Base-by-base conservation (phyloP, 1,140 invertebrate genomes). In the Polypedilum vanderplanki region DNA sequence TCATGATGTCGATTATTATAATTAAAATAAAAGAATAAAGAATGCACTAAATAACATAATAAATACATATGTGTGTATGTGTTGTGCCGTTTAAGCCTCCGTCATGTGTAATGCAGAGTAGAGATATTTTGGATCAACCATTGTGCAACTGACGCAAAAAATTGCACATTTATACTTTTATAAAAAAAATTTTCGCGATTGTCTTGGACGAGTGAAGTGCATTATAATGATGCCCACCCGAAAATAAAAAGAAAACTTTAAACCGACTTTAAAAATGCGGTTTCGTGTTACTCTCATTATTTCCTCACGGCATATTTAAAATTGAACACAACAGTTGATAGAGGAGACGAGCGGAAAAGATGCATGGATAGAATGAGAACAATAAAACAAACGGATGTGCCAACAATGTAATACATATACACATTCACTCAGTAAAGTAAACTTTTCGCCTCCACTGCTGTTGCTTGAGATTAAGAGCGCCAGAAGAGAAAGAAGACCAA, bases 1-100 rank as follows among this genome's bases (percentile, higher is more conserved):
- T 46, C 41, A 46, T 46, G 41, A 46, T 46, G 41, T 46, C 41
- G 41, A 46, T 46, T 46, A 46, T 46, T 46, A 46, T 46, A 46
- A 46, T 46, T 46, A 46, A 46, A 46, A 46, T 46, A 46, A 46
- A 46, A 10, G 8, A 10, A 46, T 46, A 46, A 46, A 46, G 15
- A 46, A 15, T 46, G 41, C 7, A 46, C 9, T 46, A 46, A 46
- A 46, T 46, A 46, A 46, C 41, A 46, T 46, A 46, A 46, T 46
- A 46, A 46, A 46, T n/a, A n/a, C n/a, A n/a, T n/a, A n/a, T n/a
- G n/a, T n/a, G n/a, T n/a, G n/a, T n/a, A n/a, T 46, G 41, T 46
- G 41, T 46, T 46, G 41, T 46, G 41, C 15, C 9, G 9, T 8
- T 15, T 10, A 10, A 46, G 15, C 9, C 41, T 15, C 41, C 41